Base-by-base conservation (phyloP, 53 echinoderm and acorn worm species). In the Echinarachnius parma region DNA sequence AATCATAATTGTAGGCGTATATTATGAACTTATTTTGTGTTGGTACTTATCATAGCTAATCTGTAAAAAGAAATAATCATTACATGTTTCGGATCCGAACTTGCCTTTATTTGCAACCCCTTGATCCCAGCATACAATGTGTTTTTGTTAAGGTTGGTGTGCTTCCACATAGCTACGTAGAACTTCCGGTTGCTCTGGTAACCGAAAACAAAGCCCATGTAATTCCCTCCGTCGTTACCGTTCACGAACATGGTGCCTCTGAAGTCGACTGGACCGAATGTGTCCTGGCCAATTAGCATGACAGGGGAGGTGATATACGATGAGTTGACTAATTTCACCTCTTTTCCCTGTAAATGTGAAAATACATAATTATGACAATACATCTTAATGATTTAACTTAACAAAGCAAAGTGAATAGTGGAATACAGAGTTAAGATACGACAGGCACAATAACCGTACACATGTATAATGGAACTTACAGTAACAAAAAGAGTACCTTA, bases 131-230 rank as follows among this genome's bases (percentile, higher is more conserved):
- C 90, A 28, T 60, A 79, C n/a, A 79, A 53, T 0, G 25, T 64
- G 19, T 81, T 75, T 34, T 84, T 86, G 61, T 94, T 94, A 5
- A 75, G 30, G 46, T 94, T 94, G 8, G 36, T 54, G 54, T 69
- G 89, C 42, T 76, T 82, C 95, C 95, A 94, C 95, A 90, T 89
- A 25, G 87, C 95, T 5, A 94, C 76, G 31, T 90, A 94, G 48
- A 94, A 94, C 75, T 87, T 84, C 49, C 87, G 61, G 76, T 87
- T 90, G 64, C 87, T 90, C 53, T 94, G 95, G 63, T 94, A 94
- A 30, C 95, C 95, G 59, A 90, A 94, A 2, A 94, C 95, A 56
- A 94, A 81, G 28, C 95, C 95, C 29, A 94, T 90, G 48, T 89
- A 94, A 59, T 84, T 80, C 1, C 78, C 76, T 3, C 95, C 87